Percentiles rank a stretch among this genome's conserved stretches.
phyloP scores from a whole-genome alignment of 2,797 vertebrate genomes.

The Rhinella marina region DNA sequence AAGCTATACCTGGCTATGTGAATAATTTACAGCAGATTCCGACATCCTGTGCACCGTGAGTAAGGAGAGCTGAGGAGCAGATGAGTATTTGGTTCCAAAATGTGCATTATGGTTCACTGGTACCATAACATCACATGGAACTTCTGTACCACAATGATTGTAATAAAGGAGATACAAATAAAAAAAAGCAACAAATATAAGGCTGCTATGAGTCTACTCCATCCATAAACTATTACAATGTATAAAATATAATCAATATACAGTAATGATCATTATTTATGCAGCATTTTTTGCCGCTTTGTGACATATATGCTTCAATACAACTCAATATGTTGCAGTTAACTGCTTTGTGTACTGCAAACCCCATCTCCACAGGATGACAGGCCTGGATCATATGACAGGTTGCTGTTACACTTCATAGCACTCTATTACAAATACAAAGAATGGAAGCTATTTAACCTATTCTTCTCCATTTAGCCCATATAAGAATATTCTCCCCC shows the following conservation, averaged over 20 bases:
- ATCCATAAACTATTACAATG: neutral
- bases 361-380: neutral
- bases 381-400: conserved; percentile 49
- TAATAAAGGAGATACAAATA: neutral
- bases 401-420: conserved; percentile 53
- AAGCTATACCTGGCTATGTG: conserved; percentile 16
- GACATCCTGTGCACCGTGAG: neutral
- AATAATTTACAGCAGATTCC: conserved; percentile 7
- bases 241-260: neutral
- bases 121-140: neutral
- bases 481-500: neutral
- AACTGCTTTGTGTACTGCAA: conserved; percentile 3
- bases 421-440: conserved; percentile 42
- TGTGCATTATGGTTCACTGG: neutral
- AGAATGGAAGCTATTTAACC: conserved; percentile 29
- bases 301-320: neutral
- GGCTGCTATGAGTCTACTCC: neutral
- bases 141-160: neutral
- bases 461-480: neutral
- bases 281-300: neutral
- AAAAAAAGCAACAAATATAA: neutral
- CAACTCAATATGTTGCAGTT: neutral
- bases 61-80: conserved; percentile 22
- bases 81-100: neutral
- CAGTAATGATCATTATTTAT: neutral